Evolutionary conservation across 2,888 invertebrate species (phyloP), one percentile per base, ranked within the genome.

Genomic region (Scaptomyza reducta): DNA sequence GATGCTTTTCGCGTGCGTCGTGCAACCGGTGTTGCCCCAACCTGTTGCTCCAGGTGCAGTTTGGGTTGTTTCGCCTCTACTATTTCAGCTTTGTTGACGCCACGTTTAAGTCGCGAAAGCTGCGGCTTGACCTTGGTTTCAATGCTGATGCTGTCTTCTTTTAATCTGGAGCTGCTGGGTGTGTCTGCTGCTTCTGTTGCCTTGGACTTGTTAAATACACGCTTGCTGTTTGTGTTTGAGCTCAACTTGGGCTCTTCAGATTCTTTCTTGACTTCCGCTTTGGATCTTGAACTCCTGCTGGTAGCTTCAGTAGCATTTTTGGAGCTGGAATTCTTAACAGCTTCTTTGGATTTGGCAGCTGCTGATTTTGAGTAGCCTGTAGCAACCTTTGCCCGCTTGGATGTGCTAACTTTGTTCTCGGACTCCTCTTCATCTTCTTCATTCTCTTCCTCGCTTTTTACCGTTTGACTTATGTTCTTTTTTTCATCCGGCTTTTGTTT

Each of bases 401-500:
- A 35, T 4, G 22, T 54, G 6, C 51, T 57, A 3, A 51, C 1
- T 14, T 65, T 66, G 9, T 25, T 44, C 1, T 41, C 45, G 7
- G 41, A 16, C 50, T 73, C 62, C 16, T 62, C 63, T 0, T 46
- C 53, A 1, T 69, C 70, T 5, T 60, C 57, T 10, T 66, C 47
- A 13, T 54, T 57, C 2, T 59, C 62, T 2, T 45, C 38, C n/a
- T 73, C 25, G 2, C 38, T 46, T 47, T 79, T 70, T 0, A 9
- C 18, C 1, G 40, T 40, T 13, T 61, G 42, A 18, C 78, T 68
- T 13, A 73, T 87, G 10, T 77, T 22, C 22, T 22, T 78, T 31
- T 53, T 60, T 6, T 68, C 79, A 13, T 71, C 51, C 0, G 73
- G 74, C 51, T 89, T 91, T 13, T 85, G 92, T 65, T 94, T 93